These are phyloP conservation scores for Seladonia tumulorum DNA, from an alignment of 2,888 invertebrate species.

Conservation along the genomic window DNA sequence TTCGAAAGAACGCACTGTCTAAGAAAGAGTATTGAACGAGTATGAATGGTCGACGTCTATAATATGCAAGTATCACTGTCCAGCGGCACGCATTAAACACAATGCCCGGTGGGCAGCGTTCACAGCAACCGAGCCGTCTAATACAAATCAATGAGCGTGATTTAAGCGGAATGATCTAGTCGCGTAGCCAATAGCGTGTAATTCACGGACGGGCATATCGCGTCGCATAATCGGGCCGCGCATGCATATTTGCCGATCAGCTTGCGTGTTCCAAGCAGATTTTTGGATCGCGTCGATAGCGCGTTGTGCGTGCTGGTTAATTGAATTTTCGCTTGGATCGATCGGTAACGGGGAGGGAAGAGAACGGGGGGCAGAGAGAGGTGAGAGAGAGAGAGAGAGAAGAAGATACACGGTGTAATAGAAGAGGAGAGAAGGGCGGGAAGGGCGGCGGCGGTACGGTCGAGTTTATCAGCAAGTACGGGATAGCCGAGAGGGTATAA, in stretches of 20 bases:
- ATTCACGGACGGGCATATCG: constrained; percentile 48
- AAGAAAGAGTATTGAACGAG: not conserved
- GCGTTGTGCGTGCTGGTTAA: constrained; percentile 62
- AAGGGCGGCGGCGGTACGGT: constrained; percentile 19
- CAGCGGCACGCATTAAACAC: not conserved
- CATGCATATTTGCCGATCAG: constrained; percentile 38
- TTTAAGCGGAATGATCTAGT: constrained; percentile 43
- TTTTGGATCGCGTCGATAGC: constrained; percentile 64
- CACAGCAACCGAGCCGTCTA: not conserved
- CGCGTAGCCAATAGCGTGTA: constrained; percentile 43
- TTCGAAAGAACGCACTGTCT: no score
- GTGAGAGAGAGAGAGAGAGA: not conserved
- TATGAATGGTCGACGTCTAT: not conserved
- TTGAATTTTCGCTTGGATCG: constrained; percentile 68
- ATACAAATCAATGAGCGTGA: constrained; percentile 43
- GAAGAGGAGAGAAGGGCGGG: not conserved
- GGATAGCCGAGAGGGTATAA: constrained; percentile 63
- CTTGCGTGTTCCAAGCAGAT: constrained; percentile 48
- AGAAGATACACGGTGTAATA: not conserved
- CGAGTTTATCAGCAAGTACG: constrained; percentile 68
- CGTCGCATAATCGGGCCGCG: constrained; percentile 59
- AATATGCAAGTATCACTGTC: not conserved
- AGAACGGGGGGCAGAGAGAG: not conserved
- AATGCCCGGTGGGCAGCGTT: not conserved
- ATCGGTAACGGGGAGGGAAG: constrained; percentile 36